phyloP scores from a whole-genome alignment of 2,888 invertebrate species.

The Anaspis maculata region DNA sequence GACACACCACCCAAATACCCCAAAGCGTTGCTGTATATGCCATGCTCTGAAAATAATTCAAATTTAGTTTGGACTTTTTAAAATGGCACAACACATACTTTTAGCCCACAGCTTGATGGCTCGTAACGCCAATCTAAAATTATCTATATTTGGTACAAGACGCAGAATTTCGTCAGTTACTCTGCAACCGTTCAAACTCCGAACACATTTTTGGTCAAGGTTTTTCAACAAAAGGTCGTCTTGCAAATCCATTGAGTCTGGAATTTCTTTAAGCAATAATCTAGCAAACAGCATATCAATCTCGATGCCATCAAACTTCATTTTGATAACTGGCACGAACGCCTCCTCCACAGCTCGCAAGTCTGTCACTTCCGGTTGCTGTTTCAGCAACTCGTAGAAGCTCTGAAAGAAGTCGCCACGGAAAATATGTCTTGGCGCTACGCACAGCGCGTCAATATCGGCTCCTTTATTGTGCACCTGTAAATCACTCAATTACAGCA shows the following conservation, averaged over 20 bases:
- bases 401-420: constrained; percentile 91
- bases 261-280: constrained; percentile 90
- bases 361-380: constrained; percentile 78
- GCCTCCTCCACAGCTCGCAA: constrained; percentile 93
- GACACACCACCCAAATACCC: constrained; percentile 98
- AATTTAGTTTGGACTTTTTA: constrained; percentile 3
- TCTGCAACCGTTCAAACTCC: constrained; percentile 94
- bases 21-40: constrained; percentile 96
- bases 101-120: constrained; percentile 99
- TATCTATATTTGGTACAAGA: constrained; percentile 89
- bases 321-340: constrained; percentile 98
- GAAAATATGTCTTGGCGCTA: constrained; percentile 93
- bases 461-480: constrained; percentile 92
- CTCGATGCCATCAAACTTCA: constrained; percentile 98
- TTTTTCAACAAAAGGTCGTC: constrained; percentile 91
- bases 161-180: constrained; percentile 98
- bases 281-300: constrained; percentile 97
- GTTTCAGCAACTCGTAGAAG: constrained; percentile 84
- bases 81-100: constrained; percentile 55
- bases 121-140: constrained; percentile 85
- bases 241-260: constrained; percentile 78
- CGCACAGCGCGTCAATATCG: constrained; percentile 97
- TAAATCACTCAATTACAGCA: constrained; percentile 4
- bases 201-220: constrained; percentile 90
- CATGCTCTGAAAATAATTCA: constrained; percentile 59